phyloP scores from a whole-genome alignment of 2,113 vertebrate species.

The Zosterops japonicus region DNA sequence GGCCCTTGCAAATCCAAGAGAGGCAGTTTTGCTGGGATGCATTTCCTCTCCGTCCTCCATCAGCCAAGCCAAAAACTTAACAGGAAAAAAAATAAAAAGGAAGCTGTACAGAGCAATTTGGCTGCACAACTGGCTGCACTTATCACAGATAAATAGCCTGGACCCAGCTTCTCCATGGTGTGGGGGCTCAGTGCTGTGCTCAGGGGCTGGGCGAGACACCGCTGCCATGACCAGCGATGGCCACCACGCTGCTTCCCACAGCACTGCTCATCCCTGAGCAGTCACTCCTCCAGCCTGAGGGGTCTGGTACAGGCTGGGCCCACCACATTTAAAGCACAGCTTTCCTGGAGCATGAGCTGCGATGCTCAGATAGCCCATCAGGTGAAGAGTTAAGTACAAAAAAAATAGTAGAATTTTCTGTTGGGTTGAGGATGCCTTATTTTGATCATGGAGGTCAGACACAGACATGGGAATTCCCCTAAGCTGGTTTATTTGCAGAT shows the following conservation, averaged over 20 bases:
- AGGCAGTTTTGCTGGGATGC: constrained; percentile 18
- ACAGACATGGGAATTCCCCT: constrained; percentile 70
- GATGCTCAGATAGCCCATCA: fast-evolving
- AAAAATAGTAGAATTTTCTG: neutral
- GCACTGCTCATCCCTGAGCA: neutral
- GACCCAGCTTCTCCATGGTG: neutral
- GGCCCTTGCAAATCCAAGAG: neutral
- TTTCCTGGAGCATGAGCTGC: neutral
- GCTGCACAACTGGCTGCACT: neutral
- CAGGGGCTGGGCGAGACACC: fast-evolving
- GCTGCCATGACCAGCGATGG: fast-evolving
- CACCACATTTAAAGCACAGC: neutral
- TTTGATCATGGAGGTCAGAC: constrained; percentile 31
- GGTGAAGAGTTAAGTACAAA: neutral
- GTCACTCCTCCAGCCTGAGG: neutral
- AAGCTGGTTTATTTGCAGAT: constrained; percentile 53
- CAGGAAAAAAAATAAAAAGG: constrained; percentile 13
- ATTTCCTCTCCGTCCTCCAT: neutral
- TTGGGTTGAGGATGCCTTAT: neutral
- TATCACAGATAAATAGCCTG: neutral
- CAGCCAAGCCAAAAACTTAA: constrained; percentile 32
- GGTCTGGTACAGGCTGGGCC: neutral
- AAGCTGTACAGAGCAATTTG: neutral
- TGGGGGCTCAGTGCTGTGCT: fast-evolving
- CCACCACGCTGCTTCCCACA: neutral